phyloP scores from a whole-genome alignment of 2,113 vertebrate genomes.

The Gavialis gangeticus region DNA sequence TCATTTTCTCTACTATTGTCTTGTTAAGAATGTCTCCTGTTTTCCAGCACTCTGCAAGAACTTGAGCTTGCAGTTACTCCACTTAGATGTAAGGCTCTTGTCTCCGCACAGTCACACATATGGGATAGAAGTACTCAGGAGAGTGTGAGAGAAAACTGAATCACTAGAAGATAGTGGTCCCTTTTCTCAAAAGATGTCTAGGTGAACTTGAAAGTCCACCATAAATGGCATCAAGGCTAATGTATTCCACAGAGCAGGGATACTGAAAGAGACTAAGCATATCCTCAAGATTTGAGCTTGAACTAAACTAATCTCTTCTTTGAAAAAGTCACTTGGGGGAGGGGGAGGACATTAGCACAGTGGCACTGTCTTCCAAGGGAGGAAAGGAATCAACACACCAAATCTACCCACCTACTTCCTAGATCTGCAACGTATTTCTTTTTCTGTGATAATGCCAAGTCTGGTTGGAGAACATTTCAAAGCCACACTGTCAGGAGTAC shows the following conservation, averaged over 20 bases:
- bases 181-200: background rate
- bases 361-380: background rate
- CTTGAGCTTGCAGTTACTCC: background rate
- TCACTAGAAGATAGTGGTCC: background rate
- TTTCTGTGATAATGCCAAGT: background rate
- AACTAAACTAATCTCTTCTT: background rate
- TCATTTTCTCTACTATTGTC: background rate
- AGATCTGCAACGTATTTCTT: background rate
- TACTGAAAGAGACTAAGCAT: background rate
- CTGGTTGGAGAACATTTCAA: background rate
- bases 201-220: background rate
- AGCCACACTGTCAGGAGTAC: background rate
- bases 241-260: background rate
- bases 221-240: background rate
- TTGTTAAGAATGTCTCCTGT: background rate
- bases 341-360: background rate
- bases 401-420: background rate
- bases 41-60: background rate
- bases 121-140: background rate
- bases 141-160: background rate
- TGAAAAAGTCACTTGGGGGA: background rate
- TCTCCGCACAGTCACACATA: background rate
- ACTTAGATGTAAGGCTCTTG: background rate
- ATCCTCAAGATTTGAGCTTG: background rate
- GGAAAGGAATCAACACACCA: background rate